Base-by-base conservation (phyloP, 2,888 invertebrate species). In the Muschampia plurimacula region DNA sequence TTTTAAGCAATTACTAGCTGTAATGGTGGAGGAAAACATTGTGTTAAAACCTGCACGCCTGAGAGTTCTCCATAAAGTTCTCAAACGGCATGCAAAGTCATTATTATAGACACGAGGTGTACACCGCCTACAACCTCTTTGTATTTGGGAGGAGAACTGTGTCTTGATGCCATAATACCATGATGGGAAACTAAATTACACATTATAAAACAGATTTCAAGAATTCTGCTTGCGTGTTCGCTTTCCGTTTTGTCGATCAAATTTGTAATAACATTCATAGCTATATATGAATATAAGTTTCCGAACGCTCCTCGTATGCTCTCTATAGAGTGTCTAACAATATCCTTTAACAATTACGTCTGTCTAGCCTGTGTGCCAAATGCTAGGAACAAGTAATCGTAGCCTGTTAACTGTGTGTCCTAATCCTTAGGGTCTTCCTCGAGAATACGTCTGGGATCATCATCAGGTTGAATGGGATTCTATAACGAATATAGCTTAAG, bases 261-360 rank as follows among this genome's bases (percentile, higher is more conserved):
- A 52, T 52, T 52, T 52, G 4, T 7, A 9, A 22, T 52, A 15
- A 52, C 15, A 15, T 4, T 2, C 15, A 52, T 12, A 44, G 9
- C 9, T 52, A 6, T 8, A 52, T 15, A 39, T 39, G 7, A 39
- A 7, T 7, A 39, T 39, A 22, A 44, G 49, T n/a, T n/a, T n/a
- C n/a, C n/a, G 4, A 22, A 22, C 22, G 22, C 22, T 22, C 22
- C 22, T 9, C 4, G 13, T 13, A n/a, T n/a, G 13, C 52, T 52
- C 52, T 15, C 52, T 15, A 15, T 15, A 15, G 15, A 9, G 52
- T 52, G 15, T 36, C 67, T n/a, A 28, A 49, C 65, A 65, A 65
- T 65, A 65, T 65, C 49, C 65, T 65, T 49, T 32, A 65, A 65
- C 44, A 65, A 65, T 65, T 49, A 65, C 32, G 49, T 44, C 49